Evolutionary conservation across 2,797 vertebrate genomes (phyloP).

Genomic region (Poeciliopsis presidionis): DNA sequence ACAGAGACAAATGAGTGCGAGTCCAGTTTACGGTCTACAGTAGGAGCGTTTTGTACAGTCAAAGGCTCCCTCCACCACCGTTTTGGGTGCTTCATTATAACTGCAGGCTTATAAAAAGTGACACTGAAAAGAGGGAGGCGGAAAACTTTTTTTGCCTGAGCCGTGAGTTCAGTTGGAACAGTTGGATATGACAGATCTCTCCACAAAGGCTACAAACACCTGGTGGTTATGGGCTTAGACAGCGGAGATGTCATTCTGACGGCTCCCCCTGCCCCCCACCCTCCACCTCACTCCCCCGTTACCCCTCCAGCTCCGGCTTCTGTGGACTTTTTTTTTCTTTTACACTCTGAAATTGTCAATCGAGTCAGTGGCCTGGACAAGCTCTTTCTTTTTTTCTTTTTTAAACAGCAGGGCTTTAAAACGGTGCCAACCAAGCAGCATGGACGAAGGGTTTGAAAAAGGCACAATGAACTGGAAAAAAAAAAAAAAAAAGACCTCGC

Average conservation of each 20-base stretch:
- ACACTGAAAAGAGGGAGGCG: constrained; percentile 44
- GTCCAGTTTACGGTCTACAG: neutral
- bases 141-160: constrained; percentile 19
- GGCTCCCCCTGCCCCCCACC: constrained; percentile 21
- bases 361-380: constrained; percentile 83
- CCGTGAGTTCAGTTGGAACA: constrained; percentile 49
- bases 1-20: neutral
- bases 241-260: constrained; percentile 73
- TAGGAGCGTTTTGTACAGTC: constrained; percentile 15
- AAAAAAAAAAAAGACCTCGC: constrained; percentile 54
- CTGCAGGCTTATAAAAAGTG: constrained; percentile 62
- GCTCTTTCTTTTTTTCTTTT: constrained; percentile 70
- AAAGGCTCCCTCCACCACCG: constrained; percentile 21
- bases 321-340: constrained; percentile 71
- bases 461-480: constrained; percentile 72
- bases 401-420: constrained; percentile 70
- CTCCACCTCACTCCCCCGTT: constrained; percentile 40
- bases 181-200: constrained; percentile 61
- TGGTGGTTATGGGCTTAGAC: constrained; percentile 68
- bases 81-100: constrained; percentile 49
- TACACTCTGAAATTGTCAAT: constrained; percentile 81
- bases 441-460: constrained; percentile 72
- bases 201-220: constrained; percentile 68
- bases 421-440: constrained; percentile 82
- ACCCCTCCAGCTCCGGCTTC: constrained; percentile 66